Percentiles rank a stretch among this genome's conserved stretches.
Conservation (phyloP, 2,888 invertebrate species). For the Campoplex capitator region DNA sequence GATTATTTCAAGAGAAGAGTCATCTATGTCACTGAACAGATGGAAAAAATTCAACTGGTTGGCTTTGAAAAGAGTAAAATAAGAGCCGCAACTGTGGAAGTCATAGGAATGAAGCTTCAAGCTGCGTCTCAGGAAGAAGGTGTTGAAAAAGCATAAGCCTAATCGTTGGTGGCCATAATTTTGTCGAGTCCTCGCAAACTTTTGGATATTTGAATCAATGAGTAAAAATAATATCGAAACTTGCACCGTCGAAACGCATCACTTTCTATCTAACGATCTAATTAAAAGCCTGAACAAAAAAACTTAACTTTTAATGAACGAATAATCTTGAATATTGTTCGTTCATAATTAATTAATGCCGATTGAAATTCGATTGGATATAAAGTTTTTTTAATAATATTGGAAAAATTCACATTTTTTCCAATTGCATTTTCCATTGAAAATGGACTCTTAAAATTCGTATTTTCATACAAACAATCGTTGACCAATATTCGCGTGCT, state of each 20-base stretch:
- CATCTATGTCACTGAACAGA: conserved; percentile 96
- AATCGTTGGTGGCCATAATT: conserved; percentile 22
- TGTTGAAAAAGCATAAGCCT: conserved; percentile 57
- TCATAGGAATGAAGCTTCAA: conserved; percentile 91
- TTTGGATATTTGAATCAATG: background rate
- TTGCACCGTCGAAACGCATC: background rate
- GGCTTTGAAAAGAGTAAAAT: conserved; percentile 94
- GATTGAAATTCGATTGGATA: background rate
- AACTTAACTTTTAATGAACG: background rate
- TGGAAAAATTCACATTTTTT: background rate
- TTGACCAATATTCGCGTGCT: background rate
- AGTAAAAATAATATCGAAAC: background rate
- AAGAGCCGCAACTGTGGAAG: conserved; percentile 91
- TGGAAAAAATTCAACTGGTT: conserved; percentile 95
- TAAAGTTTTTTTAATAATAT: background rate
- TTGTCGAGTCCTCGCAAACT: background rate
- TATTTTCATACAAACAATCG: background rate
- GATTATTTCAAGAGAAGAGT: conserved; percentile 97
- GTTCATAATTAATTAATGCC: background rate
- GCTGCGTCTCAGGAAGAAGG: conserved; percentile 83
- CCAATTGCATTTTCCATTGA: background rate
- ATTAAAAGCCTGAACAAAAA: background rate
- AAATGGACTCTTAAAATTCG: background rate
- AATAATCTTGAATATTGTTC: background rate
- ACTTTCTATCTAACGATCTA: background rate